Percentiles rank a stretch among this genome's conserved stretches.
Conservation (phyloP, 2,113 vertebrate species). For the Diadophis punctatus region DNA sequence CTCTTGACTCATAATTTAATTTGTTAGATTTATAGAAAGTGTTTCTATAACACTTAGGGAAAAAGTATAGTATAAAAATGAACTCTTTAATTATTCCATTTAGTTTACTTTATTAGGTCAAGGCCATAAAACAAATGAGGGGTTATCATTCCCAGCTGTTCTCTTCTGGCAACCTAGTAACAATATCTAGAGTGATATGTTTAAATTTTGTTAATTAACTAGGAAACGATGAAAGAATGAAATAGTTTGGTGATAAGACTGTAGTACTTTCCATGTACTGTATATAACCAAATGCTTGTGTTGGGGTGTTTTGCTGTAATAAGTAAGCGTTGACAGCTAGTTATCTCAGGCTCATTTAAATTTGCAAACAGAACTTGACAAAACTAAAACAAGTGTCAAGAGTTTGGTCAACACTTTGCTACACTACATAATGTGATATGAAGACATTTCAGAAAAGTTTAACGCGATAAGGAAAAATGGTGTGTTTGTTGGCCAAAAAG, state of each 20-base stretch:
- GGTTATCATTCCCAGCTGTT: constrained; percentile 30
- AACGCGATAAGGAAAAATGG: background rate
- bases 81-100: constrained; percentile 1
- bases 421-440: constrained; percentile 40
- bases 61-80: constrained; percentile 1
- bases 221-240: constrained; percentile 25
- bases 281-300: constrained; percentile 35
- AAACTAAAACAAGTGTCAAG: constrained; percentile 60
- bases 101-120: constrained; percentile 1
- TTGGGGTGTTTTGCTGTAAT: constrained; percentile 46
- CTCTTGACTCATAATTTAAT: background rate
- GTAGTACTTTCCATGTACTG: constrained; percentile 31
- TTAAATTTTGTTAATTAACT: constrained; percentile 34
- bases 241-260: constrained; percentile 47
- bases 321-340: constrained; percentile 61
- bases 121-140: background rate
- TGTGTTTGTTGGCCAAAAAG: background rate
- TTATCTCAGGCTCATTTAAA: constrained; percentile 56
- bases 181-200: constrained; percentile 39
- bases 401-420: constrained; percentile 57
- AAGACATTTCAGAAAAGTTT: constrained; percentile 49
- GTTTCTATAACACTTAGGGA: no score
- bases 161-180: constrained; percentile 25
- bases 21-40: background rate
- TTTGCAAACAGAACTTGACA: constrained; percentile 63